Evolutionary conservation across 2,888 invertebrate genomes (phyloP), one percentile per base, ranked within the genome.

Genomic region (Diadromus collaris): DNA sequence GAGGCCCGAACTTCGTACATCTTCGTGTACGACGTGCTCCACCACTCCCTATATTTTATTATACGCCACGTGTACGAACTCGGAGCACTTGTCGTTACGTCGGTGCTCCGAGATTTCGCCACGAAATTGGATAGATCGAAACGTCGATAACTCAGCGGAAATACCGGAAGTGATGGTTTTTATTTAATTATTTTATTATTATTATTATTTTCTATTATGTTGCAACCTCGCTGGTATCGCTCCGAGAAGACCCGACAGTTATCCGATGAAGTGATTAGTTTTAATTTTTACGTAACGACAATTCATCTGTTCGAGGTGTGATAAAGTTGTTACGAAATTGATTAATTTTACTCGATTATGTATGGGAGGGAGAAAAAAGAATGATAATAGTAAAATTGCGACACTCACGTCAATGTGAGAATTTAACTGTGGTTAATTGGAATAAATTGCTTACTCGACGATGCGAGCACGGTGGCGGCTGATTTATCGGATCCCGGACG

Each of bases 251-350:
- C 13, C 51, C 24, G 51, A 51, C 51, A 51, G 24, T 51, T 51
- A 24, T 51, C 24, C 51, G 51, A 51, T 51, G 51, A 10, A 13
- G 10, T 21, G 51, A 51, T 13, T 21, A 51, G 51, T 51, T 51
- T n/a, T 24, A 24, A 51, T 51, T 13, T 51, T 51, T 51, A 51
- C 51, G 51, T 51, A 51, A 51, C 21, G 51, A 51, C 24, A 51
- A 51, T 51, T 10, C 51, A 51, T 24, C 10, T 51, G 51, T 51
- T 51, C 24, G 10, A 24, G 24, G 21, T 24, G 51, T 24, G 24
- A 51, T 51, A 24, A 10, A 51, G 21, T 51, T 16, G 13, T 44
- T 21, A 21, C 24, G 51, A 24, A 51, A 51, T 21, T 24, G 10
- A 51, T 51, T 51, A 5, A 13, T 51, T 51, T 51, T 21, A 21